phyloP scores from a whole-genome alignment of 2,113 vertebrate species.

The Eurystomus gularis region DNA sequence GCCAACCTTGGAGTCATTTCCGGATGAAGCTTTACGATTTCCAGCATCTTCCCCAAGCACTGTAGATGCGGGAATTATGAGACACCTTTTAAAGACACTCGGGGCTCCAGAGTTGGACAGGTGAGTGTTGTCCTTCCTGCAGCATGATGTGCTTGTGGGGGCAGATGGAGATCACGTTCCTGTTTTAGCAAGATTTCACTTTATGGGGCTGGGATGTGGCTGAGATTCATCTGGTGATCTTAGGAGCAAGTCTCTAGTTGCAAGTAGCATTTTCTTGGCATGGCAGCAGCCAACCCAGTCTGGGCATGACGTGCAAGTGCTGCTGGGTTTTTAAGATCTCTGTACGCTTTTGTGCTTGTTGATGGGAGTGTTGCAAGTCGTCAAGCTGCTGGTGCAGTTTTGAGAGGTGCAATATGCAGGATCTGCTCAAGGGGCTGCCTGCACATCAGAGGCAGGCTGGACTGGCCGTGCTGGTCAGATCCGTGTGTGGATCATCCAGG shows the following conservation, averaged over 20 bases:
- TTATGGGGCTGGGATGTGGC: background rate
- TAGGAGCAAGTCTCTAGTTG: background rate
- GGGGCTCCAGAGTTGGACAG: background rate
- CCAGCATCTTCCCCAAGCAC: accelerated
- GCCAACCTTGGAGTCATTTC: background rate
- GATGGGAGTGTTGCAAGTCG: background rate
- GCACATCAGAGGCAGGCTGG: background rate
- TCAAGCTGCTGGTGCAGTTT: background rate
- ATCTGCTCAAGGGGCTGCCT: background rate
- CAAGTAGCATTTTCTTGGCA: background rate
- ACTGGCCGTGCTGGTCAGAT: accelerated
- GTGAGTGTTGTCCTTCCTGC: background rate
- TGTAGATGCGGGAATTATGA: accelerated
- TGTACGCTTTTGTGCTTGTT: background rate
- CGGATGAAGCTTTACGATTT: background rate
- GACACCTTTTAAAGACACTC: background rate
- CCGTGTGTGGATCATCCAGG: background rate
- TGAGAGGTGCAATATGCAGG: background rate
- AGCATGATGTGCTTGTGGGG: background rate
- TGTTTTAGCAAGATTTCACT: background rate
- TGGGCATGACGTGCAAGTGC: background rate
- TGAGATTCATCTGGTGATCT: background rate
- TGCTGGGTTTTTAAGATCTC: background rate
- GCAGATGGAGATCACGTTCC: background rate
- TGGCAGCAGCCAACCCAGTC: background rate